Evolutionary conservation across 2,113 vertebrate species (phyloP), one percentile per base, ranked within the genome.

Genomic region (Campylomormyrus tamandua): DNA sequence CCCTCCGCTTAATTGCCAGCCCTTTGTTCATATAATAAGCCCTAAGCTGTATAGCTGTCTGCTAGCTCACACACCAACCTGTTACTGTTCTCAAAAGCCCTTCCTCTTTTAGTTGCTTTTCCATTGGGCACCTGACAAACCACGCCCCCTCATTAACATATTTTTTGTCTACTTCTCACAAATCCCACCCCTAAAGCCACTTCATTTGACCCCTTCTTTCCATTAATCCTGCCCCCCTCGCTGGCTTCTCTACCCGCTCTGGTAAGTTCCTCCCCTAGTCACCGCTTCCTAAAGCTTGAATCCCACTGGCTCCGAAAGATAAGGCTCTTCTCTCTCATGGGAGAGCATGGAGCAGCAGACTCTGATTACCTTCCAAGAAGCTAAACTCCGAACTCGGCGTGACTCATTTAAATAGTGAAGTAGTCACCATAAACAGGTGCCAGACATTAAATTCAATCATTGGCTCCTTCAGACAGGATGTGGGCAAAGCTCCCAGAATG

Each of bases 401-500:
- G 45, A 88, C 31, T 62, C 17, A 56, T 6, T 62, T 42, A 62
- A 45, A 31, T 46, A 84, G 49, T 87, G 85, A 56, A 80, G 21
- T 11, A 77, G 42, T 53, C 5, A 15, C 86, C 86, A 35, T 42
- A 87, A 87, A 35, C 31, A 52, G 31, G n/a, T 66, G 87, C 53
- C 53, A 66, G 87, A 66, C 53, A 88, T 62, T 27, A 88, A 58
- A 90, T 84, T 93, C 93, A 95, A 95, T 95, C 94, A 94, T 91
- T 80, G 91, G 92, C 91, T 91, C 92, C 92, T 91, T 90, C 89
- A 91, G 93, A 90, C 93, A 91, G 92, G 93, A 90, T 90, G 86
- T 91, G 94, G 95, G 94, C 95, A 92, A 89, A 0, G 89, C 91
- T 94, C 94, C 94, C 31, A 87, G 50, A 53, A 50, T 35, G 93